These are phyloP conservation scores for Lophochroa leadbeateri DNA, from an alignment of 2,113 vertebrate genomes.

Conservation along the genomic window DNA sequence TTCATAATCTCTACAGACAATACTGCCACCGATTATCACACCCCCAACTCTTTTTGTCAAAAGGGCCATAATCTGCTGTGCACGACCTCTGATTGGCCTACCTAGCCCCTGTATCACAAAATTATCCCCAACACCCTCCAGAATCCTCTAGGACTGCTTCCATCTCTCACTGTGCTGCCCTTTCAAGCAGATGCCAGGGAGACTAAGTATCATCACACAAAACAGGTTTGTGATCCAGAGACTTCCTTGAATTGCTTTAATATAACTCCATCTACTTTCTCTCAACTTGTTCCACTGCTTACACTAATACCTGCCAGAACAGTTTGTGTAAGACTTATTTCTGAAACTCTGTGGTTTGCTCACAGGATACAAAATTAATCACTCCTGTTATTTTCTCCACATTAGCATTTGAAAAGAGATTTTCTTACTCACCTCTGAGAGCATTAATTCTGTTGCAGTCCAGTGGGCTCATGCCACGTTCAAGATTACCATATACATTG, in stretches of 20 bases:
- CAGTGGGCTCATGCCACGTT: constrained; percentile 69
- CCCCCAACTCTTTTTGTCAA: not conserved
- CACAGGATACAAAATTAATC: not conserved
- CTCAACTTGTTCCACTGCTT: not conserved
- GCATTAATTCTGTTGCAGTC: constrained; percentile 77
- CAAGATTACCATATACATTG: constrained; percentile 72
- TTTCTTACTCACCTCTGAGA: constrained; percentile 74
- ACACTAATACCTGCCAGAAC: not conserved
- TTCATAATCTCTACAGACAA: not conserved
- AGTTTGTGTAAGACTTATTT: not conserved
- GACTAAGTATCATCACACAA: not conserved
- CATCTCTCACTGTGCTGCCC: not conserved
- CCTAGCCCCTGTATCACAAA: not conserved
- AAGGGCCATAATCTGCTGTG: not conserved
- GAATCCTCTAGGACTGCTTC: not conserved
- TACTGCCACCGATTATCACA: not conserved
- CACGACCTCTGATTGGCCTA: not conserved
- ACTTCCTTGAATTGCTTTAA: not conserved
- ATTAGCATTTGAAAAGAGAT: not conserved
- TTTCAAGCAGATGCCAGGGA: not conserved
- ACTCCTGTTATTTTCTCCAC: not conserved
- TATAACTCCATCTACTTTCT: not conserved
- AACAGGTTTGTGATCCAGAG: not conserved
- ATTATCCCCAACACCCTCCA: not conserved
- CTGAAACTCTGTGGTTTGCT: not conserved